Evolutionary conservation across 2,888 invertebrate genomes (phyloP), one percentile per base, ranked within the genome.

Genomic region (Drosophila falleni): DNA sequence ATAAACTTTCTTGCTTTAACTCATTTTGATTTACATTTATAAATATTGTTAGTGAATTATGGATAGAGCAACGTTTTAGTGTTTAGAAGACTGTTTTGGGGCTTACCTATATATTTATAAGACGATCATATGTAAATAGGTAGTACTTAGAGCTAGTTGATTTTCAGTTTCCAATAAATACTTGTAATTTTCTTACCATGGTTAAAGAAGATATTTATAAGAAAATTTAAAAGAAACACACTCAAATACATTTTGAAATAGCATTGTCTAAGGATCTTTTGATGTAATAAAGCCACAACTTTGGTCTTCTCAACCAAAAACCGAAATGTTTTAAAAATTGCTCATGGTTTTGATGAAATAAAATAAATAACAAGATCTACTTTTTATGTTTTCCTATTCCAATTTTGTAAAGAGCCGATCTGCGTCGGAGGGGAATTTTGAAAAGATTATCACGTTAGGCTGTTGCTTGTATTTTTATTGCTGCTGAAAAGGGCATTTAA

Each of bases 381-480:
- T 72, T 89, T 90, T 85, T 47, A 35, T 47, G 58, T 58, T 44
- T 46, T 47, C 47, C 58, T 37, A 29, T 58, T 85, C 62, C 72
- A 76, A 82, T 85, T 81, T 81, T 71, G 55, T 61, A 84, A 70
- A 63, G 60, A 65, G 61, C 50, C 41, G 59, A 70, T 63, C 76
- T 59, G 64, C 59, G 55, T 49, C 58, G 33, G 65, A 59, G 51
- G 73, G 80, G 81, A 80, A 85, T 90, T 86, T 90, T 89, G n/a
- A 87, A 83, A 79, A 90, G 89, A 90, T 91, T 91, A 90, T 89
- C 87, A 86, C 81, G 84, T 89, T 90, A 85, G 80, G 78, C 60
- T 71, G 63, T 71, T 42, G 65, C 71, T 75, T 65, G 71, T 74
- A 60, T 56, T 63, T 70, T 49, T 63, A 64, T 71, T 66, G 67